phyloP scores from a whole-genome alignment of 2,888 invertebrate species.

The Chrysopilus asiliformis region DNA sequence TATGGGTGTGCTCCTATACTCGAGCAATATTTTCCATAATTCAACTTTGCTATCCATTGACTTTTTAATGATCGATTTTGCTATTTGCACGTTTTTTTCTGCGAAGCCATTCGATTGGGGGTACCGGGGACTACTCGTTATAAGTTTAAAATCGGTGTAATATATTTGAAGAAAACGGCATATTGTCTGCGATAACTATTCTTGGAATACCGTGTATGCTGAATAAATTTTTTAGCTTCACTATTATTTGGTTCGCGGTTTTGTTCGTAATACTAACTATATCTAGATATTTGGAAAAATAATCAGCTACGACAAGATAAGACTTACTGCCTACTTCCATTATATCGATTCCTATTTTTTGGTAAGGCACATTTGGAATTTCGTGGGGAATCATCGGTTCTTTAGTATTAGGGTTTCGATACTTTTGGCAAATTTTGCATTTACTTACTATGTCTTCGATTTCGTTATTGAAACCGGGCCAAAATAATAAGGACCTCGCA shows the following conservation, averaged over 20 bases:
- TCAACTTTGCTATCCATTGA: not conserved
- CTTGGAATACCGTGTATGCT: conserved; percentile 14
- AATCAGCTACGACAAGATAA: conserved; percentile 2
- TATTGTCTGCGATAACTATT: conserved; percentile 10
- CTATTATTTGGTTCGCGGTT: conserved; percentile 13
- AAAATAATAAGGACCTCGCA: conserved; percentile 7
- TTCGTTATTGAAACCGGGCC: conserved; percentile 5
- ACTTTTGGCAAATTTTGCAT: conserved; percentile 10
- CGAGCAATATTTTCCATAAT: not conserved
- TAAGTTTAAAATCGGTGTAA: conserved; percentile 6
- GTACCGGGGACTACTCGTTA: conserved; percentile 6
- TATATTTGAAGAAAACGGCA: conserved; percentile 7
- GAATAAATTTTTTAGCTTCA: conserved; percentile 13
- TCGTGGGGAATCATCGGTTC: conserved; percentile 6
- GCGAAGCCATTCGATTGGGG: too few relatives aligned
- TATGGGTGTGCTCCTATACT: not conserved
- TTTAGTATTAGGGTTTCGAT: not conserved
- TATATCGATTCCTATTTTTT: conserved; percentile 11
- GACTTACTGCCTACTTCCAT: conserved; percentile 2
- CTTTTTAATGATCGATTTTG: too few relatives aligned
- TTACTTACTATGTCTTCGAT: conserved; percentile 6
- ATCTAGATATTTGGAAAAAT: conserved; percentile 14
- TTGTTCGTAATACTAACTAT: conserved; percentile 13
- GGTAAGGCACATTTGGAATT: conserved; percentile 5
- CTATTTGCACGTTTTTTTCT: too few relatives aligned